Evolutionary conservation across 2,888 invertebrate species (phyloP), one percentile per base, ranked within the genome.

Genomic region (Drosophila dives): DNA sequence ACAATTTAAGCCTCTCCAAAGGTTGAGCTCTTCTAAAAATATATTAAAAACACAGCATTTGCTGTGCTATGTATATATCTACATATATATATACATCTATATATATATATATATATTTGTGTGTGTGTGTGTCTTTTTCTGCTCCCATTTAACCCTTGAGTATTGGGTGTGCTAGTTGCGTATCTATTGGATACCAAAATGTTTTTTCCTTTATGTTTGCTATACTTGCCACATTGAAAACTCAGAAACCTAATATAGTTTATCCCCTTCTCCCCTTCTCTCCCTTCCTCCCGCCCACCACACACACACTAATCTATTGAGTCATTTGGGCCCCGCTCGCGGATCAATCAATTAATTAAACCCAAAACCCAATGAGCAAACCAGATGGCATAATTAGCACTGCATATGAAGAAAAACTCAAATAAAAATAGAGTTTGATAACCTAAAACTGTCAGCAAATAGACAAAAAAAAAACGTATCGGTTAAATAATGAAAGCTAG

Each of bases 121-220:
- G 59, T 61, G 23, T 64, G 20, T 53, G 59, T 58, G 23, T 64
- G 20, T 58, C 51, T 67, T 33, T 50, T 29, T 45, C 60, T 55
- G 45, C 33, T 66, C 67, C 67, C 49, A 60, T 64, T 75, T 72
- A 80, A 66, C 77, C 73, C 69, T 73, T 79, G 68, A 72, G 65
- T 68, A 66, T 69, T 54, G 26, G 64, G 66, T 77, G 78, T 69
- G 80, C 78, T 85, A 85, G 86, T 85, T 88, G 78, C 86, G 84
- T 84, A 84, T 88, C 84, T 84, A 88, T 86, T 86, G 84, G 84
- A 83, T 86, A 84, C 84, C 72, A 83, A 85, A 81, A 74, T 77
- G 55, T 69, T 72, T 78, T 72, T 64, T 40, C 67, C n/a, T 45
- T 61, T 70, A 29, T 36, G 45, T 45, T 15, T 53, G 26, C 58